A percentile compares a stretch with the other conserved stretches of the same genome.
phyloP scores from a whole-genome alignment of 2,888 invertebrate species.

The Reticulitermes lucifugus region DNA sequence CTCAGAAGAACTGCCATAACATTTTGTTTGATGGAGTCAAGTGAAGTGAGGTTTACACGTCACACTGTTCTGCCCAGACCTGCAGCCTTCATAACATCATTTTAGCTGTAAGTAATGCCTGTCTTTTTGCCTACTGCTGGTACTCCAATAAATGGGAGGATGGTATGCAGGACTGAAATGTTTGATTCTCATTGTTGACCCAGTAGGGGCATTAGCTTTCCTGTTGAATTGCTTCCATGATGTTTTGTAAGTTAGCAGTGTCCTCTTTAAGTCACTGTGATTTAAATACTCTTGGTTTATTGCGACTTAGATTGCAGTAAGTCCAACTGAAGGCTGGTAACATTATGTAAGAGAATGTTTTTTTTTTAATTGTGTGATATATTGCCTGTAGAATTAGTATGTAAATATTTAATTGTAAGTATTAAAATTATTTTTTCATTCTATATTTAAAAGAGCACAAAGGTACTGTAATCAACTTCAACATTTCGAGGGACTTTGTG shows the following conservation, averaged over 20 bases:
- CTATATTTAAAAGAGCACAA: conserved; percentile 40
- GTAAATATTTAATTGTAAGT: conserved; percentile 42
- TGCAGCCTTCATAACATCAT: not conserved
- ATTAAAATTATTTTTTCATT: conserved; percentile 42
- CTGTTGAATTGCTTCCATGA: not conserved
- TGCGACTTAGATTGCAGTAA: conserved; percentile 13
- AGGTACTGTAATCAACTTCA: conserved; percentile 38
- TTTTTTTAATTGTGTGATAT: conserved; percentile 36
- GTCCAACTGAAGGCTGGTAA: conserved; percentile 20
- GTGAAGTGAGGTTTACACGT: conserved; percentile 6
- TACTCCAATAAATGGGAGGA: not conserved
- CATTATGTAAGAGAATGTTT: conserved; percentile 8
- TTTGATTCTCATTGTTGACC: conserved; percentile 22
- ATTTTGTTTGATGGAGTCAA: not conserved
- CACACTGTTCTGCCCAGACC: conserved; percentile 19
- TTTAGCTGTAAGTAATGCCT: not conserved
- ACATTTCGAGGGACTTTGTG: conserved; percentile 3
- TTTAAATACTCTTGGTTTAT: conserved; percentile 38
- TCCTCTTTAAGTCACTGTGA: conserved; percentile 18
- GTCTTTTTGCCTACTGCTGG: not conserved
- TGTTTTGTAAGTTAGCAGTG: not conserved
- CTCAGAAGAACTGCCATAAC: not conserved
- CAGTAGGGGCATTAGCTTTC: conserved; percentile 37
- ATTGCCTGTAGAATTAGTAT: conserved; percentile 31
- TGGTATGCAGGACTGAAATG: not conserved